phyloP scores from a whole-genome alignment of 2,888 invertebrate species.

The Idaea dimidiata region DNA sequence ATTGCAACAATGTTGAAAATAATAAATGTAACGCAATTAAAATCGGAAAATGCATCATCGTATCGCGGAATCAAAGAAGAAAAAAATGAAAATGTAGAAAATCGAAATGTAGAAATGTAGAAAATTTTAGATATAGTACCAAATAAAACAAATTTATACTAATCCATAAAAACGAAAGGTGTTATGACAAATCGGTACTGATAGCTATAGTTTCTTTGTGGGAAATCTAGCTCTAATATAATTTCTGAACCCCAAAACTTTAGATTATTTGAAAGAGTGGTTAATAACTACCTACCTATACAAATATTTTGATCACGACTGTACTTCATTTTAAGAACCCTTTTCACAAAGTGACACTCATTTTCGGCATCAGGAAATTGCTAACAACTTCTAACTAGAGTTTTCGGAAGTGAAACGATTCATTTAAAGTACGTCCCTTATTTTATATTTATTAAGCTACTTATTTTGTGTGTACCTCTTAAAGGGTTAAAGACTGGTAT shows the following conservation, averaged over 20 bases:
- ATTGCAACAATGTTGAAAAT: too few species aligned
- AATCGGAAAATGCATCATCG: too few species aligned
- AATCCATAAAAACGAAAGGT: too few species aligned
- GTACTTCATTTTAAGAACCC: constrained; percentile 41
- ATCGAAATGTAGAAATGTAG: too few species aligned
- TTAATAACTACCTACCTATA: neutral
- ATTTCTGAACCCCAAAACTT: neutral
- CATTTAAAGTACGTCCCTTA: constrained; percentile 37
- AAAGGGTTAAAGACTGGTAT: neutral
- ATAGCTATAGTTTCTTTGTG: too few species aligned
- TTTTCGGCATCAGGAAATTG: constrained; percentile 73
- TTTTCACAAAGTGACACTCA: constrained; percentile 70
- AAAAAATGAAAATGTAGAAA: too few species aligned
- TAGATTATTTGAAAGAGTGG: too few species aligned
- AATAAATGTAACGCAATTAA: too few species aligned
- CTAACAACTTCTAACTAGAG: constrained; percentile 55
- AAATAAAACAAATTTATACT: too few species aligned
- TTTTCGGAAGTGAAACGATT: constrained; percentile 42
- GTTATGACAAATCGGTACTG: too few species aligned
- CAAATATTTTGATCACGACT: constrained; percentile 28
- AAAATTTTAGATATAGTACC: too few species aligned
- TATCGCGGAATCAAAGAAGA: too few species aligned
- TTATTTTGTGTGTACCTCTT: neutral
- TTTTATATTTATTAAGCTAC: neutral
- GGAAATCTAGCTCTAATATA: neutral